A percentile compares a stretch with the other conserved stretches of the same genome.
These are phyloP conservation scores for Anoplolepis gracilipes DNA, from an alignment of 1,140 invertebrate species.

Conservation along the genomic window DNA sequence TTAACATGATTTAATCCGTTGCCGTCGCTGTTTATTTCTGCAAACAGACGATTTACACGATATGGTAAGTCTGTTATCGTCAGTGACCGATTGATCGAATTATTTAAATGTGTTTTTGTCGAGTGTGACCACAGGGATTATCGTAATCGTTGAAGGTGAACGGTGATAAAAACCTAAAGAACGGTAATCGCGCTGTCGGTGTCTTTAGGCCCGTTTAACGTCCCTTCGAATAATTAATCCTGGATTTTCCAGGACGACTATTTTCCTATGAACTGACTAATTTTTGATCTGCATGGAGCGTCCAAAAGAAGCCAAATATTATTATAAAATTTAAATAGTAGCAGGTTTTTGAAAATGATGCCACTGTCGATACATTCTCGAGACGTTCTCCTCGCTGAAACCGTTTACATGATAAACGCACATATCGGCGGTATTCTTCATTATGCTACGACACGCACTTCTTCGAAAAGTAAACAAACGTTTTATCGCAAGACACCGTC, in stretches of 20 bases:
- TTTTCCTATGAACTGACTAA: not conserved
- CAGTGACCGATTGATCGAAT: constrained; percentile 67
- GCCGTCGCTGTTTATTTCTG: constrained; percentile 17
- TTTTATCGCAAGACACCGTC: constrained; percentile 23
- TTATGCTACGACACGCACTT: constrained; percentile 3
- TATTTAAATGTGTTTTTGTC: constrained; percentile 58
- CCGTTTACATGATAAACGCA: constrained; percentile 1
- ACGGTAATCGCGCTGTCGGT: constrained; percentile 7
- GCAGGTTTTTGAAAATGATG: not conserved
- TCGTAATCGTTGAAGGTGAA: constrained; percentile 59
- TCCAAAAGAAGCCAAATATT: constrained; percentile 16
- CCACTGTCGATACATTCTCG: constrained; percentile 1
- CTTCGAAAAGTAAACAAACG: constrained; percentile 39
- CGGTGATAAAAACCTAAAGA: constrained; percentile 48
- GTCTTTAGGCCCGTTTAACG: not conserved
- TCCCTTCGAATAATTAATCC: not conserved
- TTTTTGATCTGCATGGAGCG: constrained; percentile 45
- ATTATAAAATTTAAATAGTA: not conserved
- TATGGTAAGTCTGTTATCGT: constrained; percentile 63
- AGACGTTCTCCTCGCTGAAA: not conserved
- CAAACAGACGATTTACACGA: constrained; percentile 50
- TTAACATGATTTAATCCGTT: constrained; percentile 5
- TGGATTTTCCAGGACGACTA: not conserved
- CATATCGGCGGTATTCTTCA: not conserved
- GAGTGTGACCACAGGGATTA: constrained; percentile 67